Evolutionary conservation across 2,797 vertebrate genomes (phyloP), one percentile per base, ranked within the genome.

Genomic region (Podarcis siculus): DNA sequence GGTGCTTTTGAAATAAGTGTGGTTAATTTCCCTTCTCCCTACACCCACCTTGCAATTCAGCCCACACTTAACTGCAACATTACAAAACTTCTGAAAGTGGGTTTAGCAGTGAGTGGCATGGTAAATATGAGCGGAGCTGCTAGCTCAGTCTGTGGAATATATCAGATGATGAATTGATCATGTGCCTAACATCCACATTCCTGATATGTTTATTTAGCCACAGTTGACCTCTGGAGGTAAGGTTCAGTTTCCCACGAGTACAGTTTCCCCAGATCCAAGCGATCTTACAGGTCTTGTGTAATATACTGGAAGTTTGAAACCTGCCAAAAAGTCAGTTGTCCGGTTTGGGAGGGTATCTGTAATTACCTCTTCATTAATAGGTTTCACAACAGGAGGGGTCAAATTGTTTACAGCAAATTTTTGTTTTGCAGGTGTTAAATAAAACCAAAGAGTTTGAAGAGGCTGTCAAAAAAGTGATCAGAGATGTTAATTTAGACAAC

Each of bases 361-460:
- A 30, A 27, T 45, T 27, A 64, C 61, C 61, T 23, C 6, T 6
- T 64, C 19, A 64, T 32, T 32, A 17, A 32, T 37, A 73, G 0
- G 35, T 15, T 55, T 55, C 49, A 55, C 49, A 4, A 1, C 49
- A 55, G 49, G 49, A 13, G 4, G 21, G 61, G 5, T 64, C 61
- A 64, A 19, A 64, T 64, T 64, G 32, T 78, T 79, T 79, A 55
- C 3, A 45, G 21, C 13, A 23, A 25, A 58, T 82, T 91, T 91
- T 95, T 95, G n/a, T 95, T 88, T 95, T 93, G 8, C 95, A 99
- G 99, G 98, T 99, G 91, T 96, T 99, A 96, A 99, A 99, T 97
- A 99, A 99, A 97, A 99, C 98, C 12, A 97, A 97, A 93, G 98
- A 99, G 97, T 99, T 99, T 95, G 99, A 99, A 95, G 98, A 98